phyloP scores from a whole-genome alignment of 2,888 invertebrate genomes.

The Himalopsyche anomala region DNA sequence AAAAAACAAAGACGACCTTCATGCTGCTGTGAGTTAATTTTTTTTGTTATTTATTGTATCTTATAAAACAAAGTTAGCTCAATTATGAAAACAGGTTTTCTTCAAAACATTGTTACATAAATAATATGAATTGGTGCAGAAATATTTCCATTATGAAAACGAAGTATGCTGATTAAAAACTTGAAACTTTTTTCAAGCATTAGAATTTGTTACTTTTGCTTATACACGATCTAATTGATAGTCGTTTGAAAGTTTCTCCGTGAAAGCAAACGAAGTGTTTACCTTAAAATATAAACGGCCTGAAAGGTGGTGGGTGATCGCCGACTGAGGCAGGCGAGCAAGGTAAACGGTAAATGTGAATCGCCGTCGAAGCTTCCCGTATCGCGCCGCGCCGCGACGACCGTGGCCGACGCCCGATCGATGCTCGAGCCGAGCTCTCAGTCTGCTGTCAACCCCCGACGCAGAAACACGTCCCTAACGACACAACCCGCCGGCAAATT shows the following conservation, averaged over 20 bases:
- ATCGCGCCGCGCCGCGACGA: background rate
- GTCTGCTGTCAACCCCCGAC: constrained; percentile 19
- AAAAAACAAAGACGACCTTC: too few relatives aligned
- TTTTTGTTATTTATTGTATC: too few relatives aligned
- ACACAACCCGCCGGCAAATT: background rate
- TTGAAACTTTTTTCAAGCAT: constrained; percentile 1
- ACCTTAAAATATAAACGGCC: constrained; percentile 26
- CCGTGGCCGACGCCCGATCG: constrained; percentile 13
- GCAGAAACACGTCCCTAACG: background rate
- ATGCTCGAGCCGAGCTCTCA: constrained; percentile 7
- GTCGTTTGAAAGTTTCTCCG: constrained; percentile 9
- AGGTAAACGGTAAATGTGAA: constrained; percentile 22
- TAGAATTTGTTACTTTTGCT: constrained; percentile 4
- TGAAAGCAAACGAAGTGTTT: constrained; percentile 31
- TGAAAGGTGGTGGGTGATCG: background rate
- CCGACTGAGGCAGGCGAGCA: constrained; percentile 1
- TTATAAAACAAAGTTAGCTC: too few relatives aligned
- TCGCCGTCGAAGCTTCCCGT: background rate
- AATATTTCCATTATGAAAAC: constrained; percentile 7
- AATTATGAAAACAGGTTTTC: too few relatives aligned
- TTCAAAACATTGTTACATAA: background rate
- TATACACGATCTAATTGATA: constrained; percentile 26
- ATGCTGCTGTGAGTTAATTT: too few relatives aligned
- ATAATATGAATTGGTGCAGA: background rate
- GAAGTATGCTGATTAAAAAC: constrained; percentile 15